These are phyloP conservation scores for Aythya baeri DNA, from an alignment of 2,113 vertebrate species.

Conservation along the genomic window DNA sequence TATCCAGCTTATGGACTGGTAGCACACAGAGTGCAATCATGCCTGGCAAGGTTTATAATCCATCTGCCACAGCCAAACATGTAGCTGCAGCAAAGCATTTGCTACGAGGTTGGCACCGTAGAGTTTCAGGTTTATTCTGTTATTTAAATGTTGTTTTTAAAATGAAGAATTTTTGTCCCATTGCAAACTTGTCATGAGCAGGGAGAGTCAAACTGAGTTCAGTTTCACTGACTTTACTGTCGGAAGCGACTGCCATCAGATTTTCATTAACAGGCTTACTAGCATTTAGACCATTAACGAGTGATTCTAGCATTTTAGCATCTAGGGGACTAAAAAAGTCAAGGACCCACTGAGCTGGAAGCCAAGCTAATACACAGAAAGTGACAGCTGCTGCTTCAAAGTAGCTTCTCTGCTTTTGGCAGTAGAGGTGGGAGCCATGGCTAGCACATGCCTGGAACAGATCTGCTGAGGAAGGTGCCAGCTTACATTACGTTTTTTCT, in stretches of 20 bases:
- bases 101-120: not conserved
- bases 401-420: not conserved
- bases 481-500: not conserved
- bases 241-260: not conserved
- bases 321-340: not conserved
- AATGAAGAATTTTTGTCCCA: not conserved
- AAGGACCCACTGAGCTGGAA: not conserved
- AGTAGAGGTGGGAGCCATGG: not conserved
- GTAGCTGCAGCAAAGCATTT: not conserved
- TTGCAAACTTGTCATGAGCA: not conserved
- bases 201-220: not conserved
- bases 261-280: not conserved
- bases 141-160: not conserved
- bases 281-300: not conserved
- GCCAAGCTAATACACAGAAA: not conserved
- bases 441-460: not conserved
- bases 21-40: not conserved
- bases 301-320: not conserved
- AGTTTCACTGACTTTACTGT: not conserved
- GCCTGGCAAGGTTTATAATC: not conserved
- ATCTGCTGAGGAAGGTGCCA: not conserved
- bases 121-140: not conserved
- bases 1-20: not conserved
- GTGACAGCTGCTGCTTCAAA: not conserved
- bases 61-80: not conserved